Percentiles rank a stretch among this genome's conserved stretches.
phyloP scores from a whole-genome alignment of 2,797 vertebrate species.

The Enteromius thamalakanensis region DNA sequence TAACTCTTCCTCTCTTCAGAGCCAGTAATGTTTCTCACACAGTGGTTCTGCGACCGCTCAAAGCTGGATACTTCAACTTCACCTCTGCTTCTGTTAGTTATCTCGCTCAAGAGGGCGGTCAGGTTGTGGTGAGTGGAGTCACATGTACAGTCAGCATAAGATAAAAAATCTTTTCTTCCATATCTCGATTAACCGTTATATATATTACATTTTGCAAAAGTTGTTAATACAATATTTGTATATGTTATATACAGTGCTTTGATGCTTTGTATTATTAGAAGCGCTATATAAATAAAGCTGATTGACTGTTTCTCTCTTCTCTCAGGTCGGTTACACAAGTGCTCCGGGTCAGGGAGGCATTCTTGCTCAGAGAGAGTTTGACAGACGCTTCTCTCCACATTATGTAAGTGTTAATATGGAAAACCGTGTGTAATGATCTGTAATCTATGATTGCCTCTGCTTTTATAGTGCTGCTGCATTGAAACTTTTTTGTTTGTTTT shows the following conservation, averaged over 20 bases:
- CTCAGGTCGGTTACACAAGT: constrained; percentile 91
- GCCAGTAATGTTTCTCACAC: constrained; percentile 97
- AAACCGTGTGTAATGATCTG: background rate
- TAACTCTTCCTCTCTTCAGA: constrained; percentile 74
- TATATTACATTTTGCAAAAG: background rate
- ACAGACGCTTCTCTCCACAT: constrained; percentile 94
- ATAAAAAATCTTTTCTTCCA: too few species aligned
- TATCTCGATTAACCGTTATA: too few species aligned
- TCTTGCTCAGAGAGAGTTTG: constrained; percentile 93
- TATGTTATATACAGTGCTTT: background rate
- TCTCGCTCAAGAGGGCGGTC: constrained; percentile 90
- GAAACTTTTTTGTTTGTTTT: background rate
- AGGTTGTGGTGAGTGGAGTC: constrained; percentile 85
- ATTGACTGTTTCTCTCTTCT: background rate
- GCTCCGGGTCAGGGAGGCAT: constrained; percentile 96
- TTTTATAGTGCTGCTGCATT: background rate
- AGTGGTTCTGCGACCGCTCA: constrained; percentile 91
- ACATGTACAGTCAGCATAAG: background rate
- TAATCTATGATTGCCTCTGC: background rate
- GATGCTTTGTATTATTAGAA: too few species aligned
- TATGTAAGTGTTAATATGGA: constrained; percentile 79
- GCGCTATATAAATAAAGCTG: too few species aligned
- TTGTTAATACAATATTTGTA: background rate
- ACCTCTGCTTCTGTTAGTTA: constrained; percentile 93
- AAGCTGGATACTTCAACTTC: constrained; percentile 97